Evolutionary conservation across 37 sponge, comb jelly and placozoan species (phyloP).

Genomic region (Aphrocallistes beatrix): DNA sequence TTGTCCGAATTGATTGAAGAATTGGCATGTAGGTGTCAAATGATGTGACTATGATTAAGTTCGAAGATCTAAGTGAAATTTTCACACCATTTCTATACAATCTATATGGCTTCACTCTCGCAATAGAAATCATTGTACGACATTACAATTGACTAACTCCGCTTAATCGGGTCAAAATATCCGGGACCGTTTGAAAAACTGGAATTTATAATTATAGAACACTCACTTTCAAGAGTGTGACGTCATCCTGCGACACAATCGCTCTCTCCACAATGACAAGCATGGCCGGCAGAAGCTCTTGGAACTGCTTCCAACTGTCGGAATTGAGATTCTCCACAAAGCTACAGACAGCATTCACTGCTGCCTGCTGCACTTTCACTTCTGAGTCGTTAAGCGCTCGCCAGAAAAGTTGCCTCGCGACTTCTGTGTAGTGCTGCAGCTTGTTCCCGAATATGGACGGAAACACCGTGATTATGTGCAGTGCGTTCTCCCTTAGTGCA

Average conservation of each 20-base stretch:
- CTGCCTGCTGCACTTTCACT: conserved; percentile 23
- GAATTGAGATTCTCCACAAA: not conserved
- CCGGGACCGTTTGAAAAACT: no score
- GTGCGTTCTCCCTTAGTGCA: conserved; percentile 58
- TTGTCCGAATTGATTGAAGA: no score
- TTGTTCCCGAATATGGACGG: conserved; percentile 83
- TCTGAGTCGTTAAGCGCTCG: conserved; percentile 48
- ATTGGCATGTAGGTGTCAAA: no score
- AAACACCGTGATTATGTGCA: conserved; percentile 79
- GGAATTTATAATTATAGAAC: no score
- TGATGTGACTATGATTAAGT: no score
- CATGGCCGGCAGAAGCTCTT: conserved; percentile 51
- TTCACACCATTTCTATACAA: no score
- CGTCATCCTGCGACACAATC: not conserved
- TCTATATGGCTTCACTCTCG: no score
- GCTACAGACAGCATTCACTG: not conserved
- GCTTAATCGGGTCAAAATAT: no score
- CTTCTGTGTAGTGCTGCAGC: conserved; percentile 45
- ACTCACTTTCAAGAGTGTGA: not conserved
- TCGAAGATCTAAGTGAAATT: no score
- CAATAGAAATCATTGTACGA: no score
- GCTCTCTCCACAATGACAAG: conserved; percentile 21
- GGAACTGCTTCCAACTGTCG: conserved; percentile 26
- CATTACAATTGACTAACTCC: no score
- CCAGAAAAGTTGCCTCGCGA: conserved; percentile 64